These are phyloP conservation scores for Goniozus legneri DNA, from an alignment of 1,140 invertebrate species.

Conservation along the genomic window DNA sequence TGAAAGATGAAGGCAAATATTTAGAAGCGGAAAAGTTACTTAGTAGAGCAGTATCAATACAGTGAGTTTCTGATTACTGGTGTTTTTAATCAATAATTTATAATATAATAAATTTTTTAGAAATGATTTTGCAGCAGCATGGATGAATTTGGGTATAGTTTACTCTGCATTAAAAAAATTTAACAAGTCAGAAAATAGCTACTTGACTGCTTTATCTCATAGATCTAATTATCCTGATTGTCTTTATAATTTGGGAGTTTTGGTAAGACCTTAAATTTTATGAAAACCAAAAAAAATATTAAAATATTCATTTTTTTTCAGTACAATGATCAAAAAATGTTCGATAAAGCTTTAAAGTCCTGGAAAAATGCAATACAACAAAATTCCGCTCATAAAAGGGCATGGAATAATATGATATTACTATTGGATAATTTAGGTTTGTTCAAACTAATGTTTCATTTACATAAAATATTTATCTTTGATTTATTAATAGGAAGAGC, in stretches of 20 bases:
- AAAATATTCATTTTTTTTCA: slow-evolving; percentile 37
- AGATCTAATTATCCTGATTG: slow-evolving; percentile 86
- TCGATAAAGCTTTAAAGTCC: slow-evolving; percentile 61
- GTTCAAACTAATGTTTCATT: no score
- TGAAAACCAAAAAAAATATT: slow-evolving; percentile 9
- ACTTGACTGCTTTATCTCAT: slow-evolving; percentile 72
- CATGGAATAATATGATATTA: slow-evolving; percentile 90
- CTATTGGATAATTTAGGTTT: slow-evolving; percentile 80
- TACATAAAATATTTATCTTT: no score
- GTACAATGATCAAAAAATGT: slow-evolving; percentile 63
- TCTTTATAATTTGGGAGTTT: slow-evolving; percentile 90
- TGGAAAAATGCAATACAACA: slow-evolving; percentile 80
- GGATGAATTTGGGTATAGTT: slow-evolving; percentile 97
- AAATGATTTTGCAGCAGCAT: slow-evolving; percentile 87
- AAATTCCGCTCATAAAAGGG: slow-evolving; percentile 73
- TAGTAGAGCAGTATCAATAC: slow-evolving; percentile 68
- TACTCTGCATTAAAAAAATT: slow-evolving; percentile 71
- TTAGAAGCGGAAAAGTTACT: slow-evolving; percentile 75
- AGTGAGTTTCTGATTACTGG: slow-evolving; percentile 53
- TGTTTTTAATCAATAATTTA: not conserved
- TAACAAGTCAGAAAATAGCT: slow-evolving; percentile 73
- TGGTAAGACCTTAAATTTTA: slow-evolving; percentile 62
- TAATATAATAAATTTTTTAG: slow-evolving; percentile 51
- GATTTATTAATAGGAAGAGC: slow-evolving; percentile 55
- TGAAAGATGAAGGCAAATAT: slow-evolving; percentile 73